Base-by-base conservation (phyloP, 2,113 vertebrate species). In the Cnemophilus loriae region DNA sequence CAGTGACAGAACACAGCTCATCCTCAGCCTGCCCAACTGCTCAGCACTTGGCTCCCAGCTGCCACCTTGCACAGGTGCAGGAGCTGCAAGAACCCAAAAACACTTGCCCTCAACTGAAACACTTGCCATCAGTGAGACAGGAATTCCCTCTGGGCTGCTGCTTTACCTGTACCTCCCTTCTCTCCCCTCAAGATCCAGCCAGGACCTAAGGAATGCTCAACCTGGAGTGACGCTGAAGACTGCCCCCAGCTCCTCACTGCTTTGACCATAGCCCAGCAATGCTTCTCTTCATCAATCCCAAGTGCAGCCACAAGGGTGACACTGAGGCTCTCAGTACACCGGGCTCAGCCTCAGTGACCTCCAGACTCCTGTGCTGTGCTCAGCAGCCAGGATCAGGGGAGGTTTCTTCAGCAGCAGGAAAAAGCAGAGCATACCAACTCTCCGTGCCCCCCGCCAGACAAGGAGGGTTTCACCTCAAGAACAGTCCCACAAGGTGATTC, bases 71-170 rank as follows among this genome's bases (percentile, higher is more conserved):
- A 8, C 15, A 27, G 60, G 55, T 10, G 1, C 6, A 1, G 26
- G 42, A 73, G 65, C 57, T 37, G 4, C 5, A 10, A 0, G 4
- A 53, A 21, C 41, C 41, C 1, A 0, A 9, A 16, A 46, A 27
- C 46, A 1, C 32, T 26, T 35, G 50, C 30, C 44, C n/a, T 2
- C 13, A 23, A 23, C 49, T 3, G 1, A 35, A 41, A n/a, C 27
- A 4, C 21, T 9, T 1, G 4, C 1, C 18, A 32, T 4, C 4
- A 4, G 57, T 2, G 0, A 2, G 21, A 24, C 13, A 32, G 44
- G 14, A 23, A 22, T 27, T 28, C 13, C 53, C 65, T n/a, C 13
- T 6, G 3, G 23, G n/a, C 18, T n/a, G 30, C 60, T 57, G 65
- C 87, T 85, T 35, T 17, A 26, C 33, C 53, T 57, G 32, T 13